Conservation (phyloP, 2,113 vertebrate genomes). For the Tachysurus vachellii region DNA sequence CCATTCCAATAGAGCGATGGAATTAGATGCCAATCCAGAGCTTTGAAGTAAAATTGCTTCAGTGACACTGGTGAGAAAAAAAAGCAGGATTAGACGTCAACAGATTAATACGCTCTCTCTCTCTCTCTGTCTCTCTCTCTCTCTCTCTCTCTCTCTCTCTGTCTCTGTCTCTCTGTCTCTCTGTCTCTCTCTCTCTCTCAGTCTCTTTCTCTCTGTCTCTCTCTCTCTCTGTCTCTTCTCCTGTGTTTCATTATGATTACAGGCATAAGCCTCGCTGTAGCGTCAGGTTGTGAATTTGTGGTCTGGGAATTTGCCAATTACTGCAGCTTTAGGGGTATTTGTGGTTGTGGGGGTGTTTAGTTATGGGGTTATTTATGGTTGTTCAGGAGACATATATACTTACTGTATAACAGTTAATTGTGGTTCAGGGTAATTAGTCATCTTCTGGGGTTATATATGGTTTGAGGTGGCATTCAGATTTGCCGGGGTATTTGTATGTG, state of each 20-base stretch:
- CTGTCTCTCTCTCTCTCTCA: slow-evolving; percentile 9
- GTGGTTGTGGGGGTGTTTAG: neutral
- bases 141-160: slow-evolving; percentile 45
- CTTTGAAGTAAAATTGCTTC: slow-evolving; percentile 73
- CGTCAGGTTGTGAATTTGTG: neutral
- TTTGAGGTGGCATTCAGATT: neutral
- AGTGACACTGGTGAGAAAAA: slow-evolving; percentile 57
- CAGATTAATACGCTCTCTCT: slow-evolving; percentile 60
- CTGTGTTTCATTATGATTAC: neutral
- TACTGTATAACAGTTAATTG: too few relatives aligned
- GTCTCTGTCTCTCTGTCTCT: neutral
- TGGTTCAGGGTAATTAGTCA: too few relatives aligned
- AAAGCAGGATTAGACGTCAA: slow-evolving; percentile 69
- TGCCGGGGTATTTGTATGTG: neutral
- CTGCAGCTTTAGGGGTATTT: neutral
- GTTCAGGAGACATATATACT: neutral
- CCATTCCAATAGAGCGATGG: slow-evolving; percentile 56
- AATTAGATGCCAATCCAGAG: slow-evolving; percentile 66
- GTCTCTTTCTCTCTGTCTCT: neutral
- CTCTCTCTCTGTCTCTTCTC: neutral
- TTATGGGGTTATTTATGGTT: too few relatives aligned
- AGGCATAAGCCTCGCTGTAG: too few relatives aligned
- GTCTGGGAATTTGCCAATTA: neutral
- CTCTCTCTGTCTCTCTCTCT: slow-evolving; percentile 47
- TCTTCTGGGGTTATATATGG: too few relatives aligned